phyloP scores from a whole-genome alignment of 2,113 vertebrate species.

The Ictidomys tridecemlineatus region DNA sequence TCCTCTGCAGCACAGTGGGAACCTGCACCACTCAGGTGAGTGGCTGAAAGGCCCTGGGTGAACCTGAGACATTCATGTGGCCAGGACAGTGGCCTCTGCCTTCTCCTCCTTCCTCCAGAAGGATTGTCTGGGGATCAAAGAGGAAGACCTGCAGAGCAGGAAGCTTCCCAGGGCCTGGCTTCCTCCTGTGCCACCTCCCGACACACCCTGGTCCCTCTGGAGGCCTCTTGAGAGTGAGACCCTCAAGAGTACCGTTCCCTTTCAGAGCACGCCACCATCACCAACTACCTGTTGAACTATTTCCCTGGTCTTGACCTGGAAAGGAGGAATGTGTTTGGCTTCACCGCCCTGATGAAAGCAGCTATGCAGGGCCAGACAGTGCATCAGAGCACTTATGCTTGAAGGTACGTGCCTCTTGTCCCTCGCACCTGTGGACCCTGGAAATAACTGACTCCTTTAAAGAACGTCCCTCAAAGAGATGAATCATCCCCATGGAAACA shows the following conservation, averaged over 20 bases:
- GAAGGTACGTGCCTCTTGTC: constrained; percentile 89
- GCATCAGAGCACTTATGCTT: constrained; percentile 95
- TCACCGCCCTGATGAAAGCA: constrained; percentile 98
- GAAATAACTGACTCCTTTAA: background rate
- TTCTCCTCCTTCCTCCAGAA: accelerated
- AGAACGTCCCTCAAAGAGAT: background rate
- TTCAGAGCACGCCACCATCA: constrained; percentile 95
- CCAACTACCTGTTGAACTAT: constrained; percentile 97
- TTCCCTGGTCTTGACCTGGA: constrained; percentile 95
- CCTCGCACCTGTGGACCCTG: accelerated
- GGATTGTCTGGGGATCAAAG: background rate
- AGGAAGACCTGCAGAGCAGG: too few relatives aligned
- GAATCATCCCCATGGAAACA: background rate
- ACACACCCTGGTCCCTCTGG: accelerated
- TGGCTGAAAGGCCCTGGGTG: background rate
- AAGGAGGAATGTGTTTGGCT: constrained; percentile 94
- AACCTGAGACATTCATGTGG: background rate
- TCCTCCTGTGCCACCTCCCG: too few relatives aligned
- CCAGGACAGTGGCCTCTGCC: accelerated
- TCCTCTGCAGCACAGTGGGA: background rate
- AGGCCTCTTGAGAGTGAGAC: too few relatives aligned
- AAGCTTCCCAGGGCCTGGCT: accelerated
- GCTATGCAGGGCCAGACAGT: constrained; percentile 95
- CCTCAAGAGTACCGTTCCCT: background rate
- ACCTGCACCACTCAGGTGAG: accelerated